Evolutionary conservation across 2,113 vertebrate species (phyloP).

Genomic region (Tragelaphus buxtoni): DNA sequence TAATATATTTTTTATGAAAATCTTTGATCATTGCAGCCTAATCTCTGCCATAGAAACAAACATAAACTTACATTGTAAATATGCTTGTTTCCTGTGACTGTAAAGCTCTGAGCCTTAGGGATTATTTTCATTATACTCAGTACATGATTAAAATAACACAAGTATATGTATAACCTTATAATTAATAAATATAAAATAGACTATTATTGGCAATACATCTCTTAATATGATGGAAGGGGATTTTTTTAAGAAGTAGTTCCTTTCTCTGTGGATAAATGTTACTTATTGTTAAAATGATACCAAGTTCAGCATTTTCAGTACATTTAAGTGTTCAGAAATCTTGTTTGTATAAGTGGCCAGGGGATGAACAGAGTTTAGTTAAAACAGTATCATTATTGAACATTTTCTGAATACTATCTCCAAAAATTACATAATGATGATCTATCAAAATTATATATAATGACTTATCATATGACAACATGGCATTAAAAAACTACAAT

Average conservation of each 20-base stretch:
- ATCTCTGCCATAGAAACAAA: background rate
- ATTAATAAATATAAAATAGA: background rate
- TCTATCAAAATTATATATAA: background rate
- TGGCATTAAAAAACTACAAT: background rate
- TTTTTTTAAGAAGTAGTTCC: background rate
- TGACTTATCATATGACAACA: background rate
- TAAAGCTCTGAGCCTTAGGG: background rate
- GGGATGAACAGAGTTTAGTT: background rate
- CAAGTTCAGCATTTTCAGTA: constrained; percentile 23
- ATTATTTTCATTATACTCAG: background rate
- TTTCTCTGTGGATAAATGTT: background rate
- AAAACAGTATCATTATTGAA: background rate
- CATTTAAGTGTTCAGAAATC: background rate
- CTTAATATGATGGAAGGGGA: background rate
- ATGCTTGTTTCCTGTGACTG: constrained; percentile 16
- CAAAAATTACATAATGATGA: background rate
- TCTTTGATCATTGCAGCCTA: background rate
- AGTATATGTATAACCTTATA: background rate
- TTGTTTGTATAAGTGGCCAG: background rate
- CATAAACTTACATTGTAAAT: constrained; percentile 13
- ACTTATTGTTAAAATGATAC: background rate
- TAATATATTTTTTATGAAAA: background rate
- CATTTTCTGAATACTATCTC: background rate
- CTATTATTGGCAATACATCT: background rate
- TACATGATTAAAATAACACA: background rate